phyloP scores from a whole-genome alignment of 2,797 vertebrate species.

The Pitangus sulphuratus region DNA sequence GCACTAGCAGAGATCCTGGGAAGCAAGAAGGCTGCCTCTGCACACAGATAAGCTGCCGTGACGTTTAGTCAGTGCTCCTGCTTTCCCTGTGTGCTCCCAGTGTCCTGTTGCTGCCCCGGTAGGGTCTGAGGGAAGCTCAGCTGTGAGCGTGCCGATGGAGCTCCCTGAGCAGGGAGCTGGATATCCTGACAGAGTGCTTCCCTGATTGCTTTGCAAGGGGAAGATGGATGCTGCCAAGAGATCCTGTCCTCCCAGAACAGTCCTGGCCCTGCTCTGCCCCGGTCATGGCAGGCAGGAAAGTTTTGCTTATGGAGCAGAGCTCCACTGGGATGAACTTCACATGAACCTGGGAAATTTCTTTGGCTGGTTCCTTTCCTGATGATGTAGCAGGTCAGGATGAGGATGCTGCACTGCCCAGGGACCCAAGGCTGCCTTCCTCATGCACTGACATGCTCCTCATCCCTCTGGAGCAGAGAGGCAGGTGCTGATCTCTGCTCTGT shows the following conservation, averaged over 20 bases:
- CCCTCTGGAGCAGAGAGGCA: background rate
- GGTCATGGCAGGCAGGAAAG: background rate
- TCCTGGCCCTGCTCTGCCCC: background rate
- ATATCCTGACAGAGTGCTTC: accelerated
- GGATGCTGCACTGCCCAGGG: background rate
- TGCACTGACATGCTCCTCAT: background rate
- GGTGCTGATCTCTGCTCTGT: background rate
- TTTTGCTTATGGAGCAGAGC: background rate
- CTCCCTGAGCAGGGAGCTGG: background rate
- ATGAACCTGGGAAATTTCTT: background rate
- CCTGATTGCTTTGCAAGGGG: background rate
- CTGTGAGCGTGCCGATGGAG: background rate
- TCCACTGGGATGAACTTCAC: background rate
- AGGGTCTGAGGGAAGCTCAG: background rate
- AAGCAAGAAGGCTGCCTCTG: background rate
- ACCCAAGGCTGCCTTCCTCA: background rate
- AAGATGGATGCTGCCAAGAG: background rate
- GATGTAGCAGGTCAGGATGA: background rate
- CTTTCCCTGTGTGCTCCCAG: background rate
- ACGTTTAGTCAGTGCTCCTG: background rate
- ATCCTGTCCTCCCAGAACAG: background rate
- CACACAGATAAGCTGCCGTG: background rate
- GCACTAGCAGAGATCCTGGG: accelerated
- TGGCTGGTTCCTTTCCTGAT: background rate
- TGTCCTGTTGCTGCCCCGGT: background rate